A percentile compares a stretch with the other conserved stretches of the same genome.
Conservation (phyloP, 2,797 vertebrate species). For the Poecilia wingei region DNA sequence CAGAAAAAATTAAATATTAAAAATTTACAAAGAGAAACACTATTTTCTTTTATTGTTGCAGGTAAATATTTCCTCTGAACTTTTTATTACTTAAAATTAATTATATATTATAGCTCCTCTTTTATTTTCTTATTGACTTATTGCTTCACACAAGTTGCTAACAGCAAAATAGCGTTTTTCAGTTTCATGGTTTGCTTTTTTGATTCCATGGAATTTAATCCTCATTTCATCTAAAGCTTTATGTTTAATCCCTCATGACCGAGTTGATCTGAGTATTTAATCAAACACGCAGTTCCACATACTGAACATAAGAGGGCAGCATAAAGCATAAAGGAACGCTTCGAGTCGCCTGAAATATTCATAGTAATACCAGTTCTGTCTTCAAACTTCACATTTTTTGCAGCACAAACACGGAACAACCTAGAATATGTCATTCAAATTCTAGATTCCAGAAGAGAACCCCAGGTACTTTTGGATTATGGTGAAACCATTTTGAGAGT, state of each 20-base stretch:
- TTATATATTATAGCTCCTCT: neutral
- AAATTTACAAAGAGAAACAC: neutral
- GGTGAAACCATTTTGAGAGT: neutral
- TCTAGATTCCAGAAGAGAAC: neutral
- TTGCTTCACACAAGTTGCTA: neutral
- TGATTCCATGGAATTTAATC: neutral
- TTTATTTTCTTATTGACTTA: neutral
- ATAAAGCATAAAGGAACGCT: conserved; percentile 45
- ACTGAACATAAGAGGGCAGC: conserved; percentile 69
- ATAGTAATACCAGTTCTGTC: neutral
- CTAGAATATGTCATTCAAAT: neutral
- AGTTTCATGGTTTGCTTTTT: neutral
- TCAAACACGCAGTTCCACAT: conserved; percentile 29
- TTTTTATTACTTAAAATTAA: neutral
- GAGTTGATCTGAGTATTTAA: neutral
- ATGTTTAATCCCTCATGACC: neutral
- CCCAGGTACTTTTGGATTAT: neutral
- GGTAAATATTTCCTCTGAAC: neutral
- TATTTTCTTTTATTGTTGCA: neutral
- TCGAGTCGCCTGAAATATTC: neutral
- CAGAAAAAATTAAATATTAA: neutral
- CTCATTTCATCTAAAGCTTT: neutral
- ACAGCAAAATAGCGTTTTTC: neutral
- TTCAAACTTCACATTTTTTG: neutral
- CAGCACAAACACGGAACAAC: neutral